phyloP scores from a whole-genome alignment of 2,113 vertebrate species.

The Python bivittatus region DNA sequence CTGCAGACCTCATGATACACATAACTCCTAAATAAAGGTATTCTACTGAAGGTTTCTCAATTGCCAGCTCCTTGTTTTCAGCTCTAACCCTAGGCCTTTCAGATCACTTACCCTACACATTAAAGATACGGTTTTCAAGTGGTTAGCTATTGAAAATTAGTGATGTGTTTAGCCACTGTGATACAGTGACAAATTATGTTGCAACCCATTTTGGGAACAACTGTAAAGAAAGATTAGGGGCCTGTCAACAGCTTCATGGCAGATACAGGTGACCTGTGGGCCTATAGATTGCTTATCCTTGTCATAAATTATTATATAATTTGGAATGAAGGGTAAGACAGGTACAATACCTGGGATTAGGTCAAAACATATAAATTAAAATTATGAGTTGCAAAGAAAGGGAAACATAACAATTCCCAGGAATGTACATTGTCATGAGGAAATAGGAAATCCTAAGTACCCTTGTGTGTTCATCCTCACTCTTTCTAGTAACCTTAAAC shows the following conservation, averaged over 20 bases:
- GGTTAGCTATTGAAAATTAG: not conserved
- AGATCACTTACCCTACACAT: not conserved
- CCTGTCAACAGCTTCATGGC: not conserved
- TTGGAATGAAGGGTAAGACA: not conserved
- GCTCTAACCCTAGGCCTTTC: not conserved
- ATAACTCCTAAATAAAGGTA: not conserved
- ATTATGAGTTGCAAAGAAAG: not conserved
- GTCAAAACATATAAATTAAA: not conserved
- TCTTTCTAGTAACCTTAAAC: not conserved
- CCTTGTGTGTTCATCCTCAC: not conserved
- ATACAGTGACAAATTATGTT: not conserved
- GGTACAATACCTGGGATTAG: not conserved
- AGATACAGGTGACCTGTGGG: not conserved
- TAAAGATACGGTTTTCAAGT: not conserved
- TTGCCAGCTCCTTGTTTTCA: not conserved
- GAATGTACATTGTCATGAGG: not conserved
- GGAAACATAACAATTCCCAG: not conserved
- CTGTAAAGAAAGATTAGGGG: not conserved
- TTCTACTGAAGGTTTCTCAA: not conserved
- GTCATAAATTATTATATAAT: not conserved
- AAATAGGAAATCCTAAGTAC: not conserved
- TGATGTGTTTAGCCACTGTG: not conserved
- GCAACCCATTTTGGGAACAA: not conserved
- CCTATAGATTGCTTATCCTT: not conserved
- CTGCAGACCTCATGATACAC: not conserved